phyloP scores from a whole-genome alignment of 1,140 invertebrate species.

The Drosophila guanche region DNA sequence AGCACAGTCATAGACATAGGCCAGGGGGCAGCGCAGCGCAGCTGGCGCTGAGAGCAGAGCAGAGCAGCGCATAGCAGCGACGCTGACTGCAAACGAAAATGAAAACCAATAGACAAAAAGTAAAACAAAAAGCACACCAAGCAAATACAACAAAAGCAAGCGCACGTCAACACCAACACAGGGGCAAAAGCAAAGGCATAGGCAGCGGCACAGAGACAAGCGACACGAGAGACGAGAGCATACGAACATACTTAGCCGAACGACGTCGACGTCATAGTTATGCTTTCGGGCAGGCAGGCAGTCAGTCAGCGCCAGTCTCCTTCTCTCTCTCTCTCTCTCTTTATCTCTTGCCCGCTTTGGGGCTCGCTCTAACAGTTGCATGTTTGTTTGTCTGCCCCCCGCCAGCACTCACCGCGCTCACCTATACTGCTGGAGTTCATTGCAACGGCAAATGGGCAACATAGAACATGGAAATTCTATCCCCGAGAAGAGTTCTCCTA shows the following conservation, averaged over 20 bases:
- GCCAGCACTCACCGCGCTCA: not conserved
- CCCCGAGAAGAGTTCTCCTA: slow-evolving; percentile 1
- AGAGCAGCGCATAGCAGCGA: not conserved
- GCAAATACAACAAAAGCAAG: slow-evolving; percentile 37
- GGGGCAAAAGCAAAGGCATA: slow-evolving; percentile 4
- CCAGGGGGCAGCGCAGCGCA: slow-evolving; percentile 12
- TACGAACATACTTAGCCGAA: slow-evolving; percentile 12
- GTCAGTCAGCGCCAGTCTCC: slow-evolving; percentile 21
- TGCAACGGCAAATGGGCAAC: slow-evolving; percentile 9
- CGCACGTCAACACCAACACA: slow-evolving; percentile 39
- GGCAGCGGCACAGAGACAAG: not conserved
- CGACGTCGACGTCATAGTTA: slow-evolving; percentile 73
- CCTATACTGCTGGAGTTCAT: slow-evolving; percentile 9
- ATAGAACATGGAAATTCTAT: slow-evolving; percentile 5
- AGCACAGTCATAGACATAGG: slow-evolving; percentile 7
- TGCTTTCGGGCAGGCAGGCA: slow-evolving; percentile 41
- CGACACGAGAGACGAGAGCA: not conserved
- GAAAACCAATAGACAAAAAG: slow-evolving; percentile 80
- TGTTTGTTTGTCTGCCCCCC: slow-evolving; percentile 3
- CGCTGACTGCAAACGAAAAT: slow-evolving; percentile 75
- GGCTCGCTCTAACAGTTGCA: no score
- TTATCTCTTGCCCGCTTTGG: not conserved
- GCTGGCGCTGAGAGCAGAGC: not conserved
- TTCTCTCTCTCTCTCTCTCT: not conserved
- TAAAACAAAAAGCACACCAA: slow-evolving; percentile 43